Base-by-base conservation (phyloP, 1,140 invertebrate species). In the Procambarus virginalis region DNA sequence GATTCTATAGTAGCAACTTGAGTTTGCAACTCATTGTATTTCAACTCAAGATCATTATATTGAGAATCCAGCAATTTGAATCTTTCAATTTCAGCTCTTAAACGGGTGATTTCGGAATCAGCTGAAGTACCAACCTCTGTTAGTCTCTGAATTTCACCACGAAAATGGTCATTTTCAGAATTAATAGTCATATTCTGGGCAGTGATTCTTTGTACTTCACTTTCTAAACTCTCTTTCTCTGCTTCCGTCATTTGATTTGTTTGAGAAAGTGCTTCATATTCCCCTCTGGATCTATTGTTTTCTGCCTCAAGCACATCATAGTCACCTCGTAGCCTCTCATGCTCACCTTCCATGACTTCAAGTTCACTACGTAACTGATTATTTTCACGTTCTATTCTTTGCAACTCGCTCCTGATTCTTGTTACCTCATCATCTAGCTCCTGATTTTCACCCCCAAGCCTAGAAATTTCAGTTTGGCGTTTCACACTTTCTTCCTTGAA, bases 331-430 rank as follows among this genome's bases (percentile, higher is more conserved):
- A 83, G 55, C 64, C 91, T 87, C 3, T 77, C 86, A 77, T 89
- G 89, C 58, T 92, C 92, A 2, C 90, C 92, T 80, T 92, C 92
- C 76, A 92, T 86, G 22, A 92, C 90, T 55, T 92, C 92, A 9
- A 92, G 64, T 86, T 91, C 90, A 73, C 90, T 91, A 80, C 89
- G 86, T 79, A 92, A 78, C 34, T 90, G 89, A 58, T 80, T 84
- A 46, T 83, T 92, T 70, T 92, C 91, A 34, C 77, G 78, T 68
- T 83, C 80, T 68, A 46, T 34, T 87, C 90, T 86, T 2, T 86
- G 68, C 17, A 79, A 34, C 45, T 84, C 75, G 78, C 81, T 84
- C 79, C 81, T 84, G 2, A 64, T 51, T 70, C 81, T 70, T 9
- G 58, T 77, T 17, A 89, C 73, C 17, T 89, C 86, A 48, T 60